These are phyloP conservation scores for Oceanites oceanicus DNA, from an alignment of 2,113 vertebrate genomes.

Conservation along the genomic window DNA sequence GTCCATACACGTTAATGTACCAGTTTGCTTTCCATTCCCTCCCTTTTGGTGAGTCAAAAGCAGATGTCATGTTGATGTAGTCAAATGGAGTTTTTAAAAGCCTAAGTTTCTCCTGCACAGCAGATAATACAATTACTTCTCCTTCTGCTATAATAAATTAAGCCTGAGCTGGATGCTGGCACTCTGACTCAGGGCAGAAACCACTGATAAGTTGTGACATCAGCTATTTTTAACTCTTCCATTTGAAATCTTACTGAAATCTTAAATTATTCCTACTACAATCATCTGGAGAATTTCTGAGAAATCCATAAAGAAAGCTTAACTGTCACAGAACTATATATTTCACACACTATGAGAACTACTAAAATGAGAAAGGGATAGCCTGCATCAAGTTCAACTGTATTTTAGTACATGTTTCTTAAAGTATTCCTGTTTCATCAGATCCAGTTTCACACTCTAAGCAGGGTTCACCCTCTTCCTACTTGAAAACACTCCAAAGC, in stretches of 20 bases:
- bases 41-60: neutral
- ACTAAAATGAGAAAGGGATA: neutral
- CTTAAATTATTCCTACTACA: neutral
- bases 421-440: neutral
- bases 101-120: neutral
- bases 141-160: neutral
- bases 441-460: neutral
- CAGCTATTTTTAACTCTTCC: neutral
- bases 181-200: neutral
- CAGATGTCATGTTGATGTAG: neutral
- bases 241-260: neutral
- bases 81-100: neutral
- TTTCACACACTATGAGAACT: neutral
- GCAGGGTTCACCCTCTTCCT: neutral
- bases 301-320: neutral
- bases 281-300: neutral
- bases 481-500: neutral
- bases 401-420: neutral
- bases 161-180: neutral
- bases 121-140: neutral
- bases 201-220: neutral
- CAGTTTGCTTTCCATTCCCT: neutral
- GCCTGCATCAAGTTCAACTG: neutral
- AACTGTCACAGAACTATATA: neutral
- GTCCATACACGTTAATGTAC: neutral